Base-by-base conservation (phyloP, 2,797 vertebrate species). In the Galago senegalensis region DNA sequence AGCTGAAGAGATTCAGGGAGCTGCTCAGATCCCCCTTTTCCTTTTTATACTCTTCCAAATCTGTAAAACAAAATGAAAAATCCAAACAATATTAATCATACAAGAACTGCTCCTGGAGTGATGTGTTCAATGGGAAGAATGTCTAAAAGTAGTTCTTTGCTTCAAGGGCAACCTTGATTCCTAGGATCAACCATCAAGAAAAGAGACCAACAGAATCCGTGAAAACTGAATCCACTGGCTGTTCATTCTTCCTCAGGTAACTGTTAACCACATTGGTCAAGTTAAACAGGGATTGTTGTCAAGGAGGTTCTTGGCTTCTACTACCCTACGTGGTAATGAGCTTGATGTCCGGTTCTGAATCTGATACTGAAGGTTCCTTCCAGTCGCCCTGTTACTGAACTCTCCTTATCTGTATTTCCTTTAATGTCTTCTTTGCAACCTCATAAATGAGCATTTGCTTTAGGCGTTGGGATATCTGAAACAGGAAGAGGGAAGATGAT, bases 301-400 rank as follows among this genome's bases (percentile, higher is more conserved):
- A 21, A 40, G 21, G 9, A 2, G 53, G 16, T 18, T 63, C 43
- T 63, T 29, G 3, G 61, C 29, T 76, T 46, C 14, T 7, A 37
- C 20, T 31, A 4, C 14, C 56, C 12, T 13, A 0, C 49, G 40
- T 77, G 25, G 17, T 8, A 40, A 29, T 13, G 31, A 46, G 5
- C 16, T n/a, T 17, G 14, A 53, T 17, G 60, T 31, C 16, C 9
- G 11, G 49, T 29, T 56, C 63, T 14, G 37, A 60, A 21, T 17
- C 29, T 7, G 11, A 53, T 69, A 11, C 12, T 37, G 29, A 72
- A 65, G 31, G 25, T 7, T 37, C 25, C 9, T 27, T 73, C 37
- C 5, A 4, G 2, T 1, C 8, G 21, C 17, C 14, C 0, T 9
- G 3, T 65, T 40, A 16, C n/a, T 43, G 9, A 69, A 23, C 6